phyloP scores from a whole-genome alignment of 2,888 invertebrate genomes.

The Oasisia sp. region DNA sequence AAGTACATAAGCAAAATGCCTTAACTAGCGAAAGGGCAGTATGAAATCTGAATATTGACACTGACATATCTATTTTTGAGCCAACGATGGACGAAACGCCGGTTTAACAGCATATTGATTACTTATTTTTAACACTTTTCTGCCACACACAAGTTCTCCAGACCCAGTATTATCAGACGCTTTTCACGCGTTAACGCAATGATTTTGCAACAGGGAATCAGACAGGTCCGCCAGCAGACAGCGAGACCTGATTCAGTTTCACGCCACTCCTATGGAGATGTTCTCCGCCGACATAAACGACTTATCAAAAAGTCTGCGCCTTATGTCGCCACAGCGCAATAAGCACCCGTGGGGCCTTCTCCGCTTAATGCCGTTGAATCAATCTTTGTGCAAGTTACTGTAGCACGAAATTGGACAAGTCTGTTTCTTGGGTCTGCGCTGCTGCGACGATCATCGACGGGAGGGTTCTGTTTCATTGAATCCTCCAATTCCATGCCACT shows the following conservation, averaged over 20 bases:
- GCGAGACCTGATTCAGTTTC: background rate
- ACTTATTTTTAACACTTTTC: background rate
- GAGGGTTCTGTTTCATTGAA: background rate
- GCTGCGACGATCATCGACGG: background rate
- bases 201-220: background rate
- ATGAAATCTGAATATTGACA: background rate
- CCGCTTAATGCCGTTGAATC: background rate
- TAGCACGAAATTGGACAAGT: conserved; percentile 6
- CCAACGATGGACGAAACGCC: background rate
- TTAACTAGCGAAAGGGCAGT: background rate
- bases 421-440: background rate
- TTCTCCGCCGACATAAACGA: background rate
- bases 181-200: background rate
- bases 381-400: conserved; percentile 17
- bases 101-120: background rate
- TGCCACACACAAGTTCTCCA: background rate
- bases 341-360: background rate
- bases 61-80: background rate
- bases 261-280: background rate
- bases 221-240: background rate
- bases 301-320: conserved; percentile 12
- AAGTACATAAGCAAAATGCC: background rate
- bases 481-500: background rate
- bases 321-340: background rate
- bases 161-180: background rate